A percentile compares a stretch with the other conserved stretches of the same genome.
Conservation (phyloP, 2,113 vertebrate species). For the Rostratula benghalensis region DNA sequence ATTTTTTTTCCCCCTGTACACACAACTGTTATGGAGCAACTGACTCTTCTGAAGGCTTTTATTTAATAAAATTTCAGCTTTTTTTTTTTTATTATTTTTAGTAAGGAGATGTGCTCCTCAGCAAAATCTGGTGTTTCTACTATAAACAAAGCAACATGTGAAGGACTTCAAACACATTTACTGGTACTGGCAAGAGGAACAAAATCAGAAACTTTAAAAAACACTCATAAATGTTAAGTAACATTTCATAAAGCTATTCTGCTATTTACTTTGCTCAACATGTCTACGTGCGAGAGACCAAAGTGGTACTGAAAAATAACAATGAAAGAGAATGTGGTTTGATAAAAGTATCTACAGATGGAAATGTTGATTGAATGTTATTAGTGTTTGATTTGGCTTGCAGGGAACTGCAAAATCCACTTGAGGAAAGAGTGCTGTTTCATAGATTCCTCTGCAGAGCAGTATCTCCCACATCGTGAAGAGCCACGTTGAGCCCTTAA, state of each 20-base stretch:
- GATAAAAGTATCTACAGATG: conserved; percentile 44
- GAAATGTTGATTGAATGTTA: conserved; percentile 21
- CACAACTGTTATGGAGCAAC: conserved; percentile 69
- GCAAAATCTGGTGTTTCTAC: conserved; percentile 55
- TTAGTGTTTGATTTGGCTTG: conserved; percentile 45
- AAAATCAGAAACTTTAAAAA: conserved; percentile 58
- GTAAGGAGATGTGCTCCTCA: conserved; percentile 54
- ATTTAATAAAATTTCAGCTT: conserved; percentile 51
- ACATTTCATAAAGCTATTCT: conserved; percentile 39
- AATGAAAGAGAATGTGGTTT: conserved; percentile 8
- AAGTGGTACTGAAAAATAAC: conserved; percentile 6
- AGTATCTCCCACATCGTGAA: neutral
- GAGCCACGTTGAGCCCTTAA: neutral
- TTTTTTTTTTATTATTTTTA: conserved; percentile 37
- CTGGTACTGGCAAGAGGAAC: conserved; percentile 34
- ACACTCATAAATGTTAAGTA: conserved; percentile 34
- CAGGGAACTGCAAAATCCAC: neutral
- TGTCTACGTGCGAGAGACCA: neutral
- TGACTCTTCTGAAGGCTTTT: conserved; percentile 64
- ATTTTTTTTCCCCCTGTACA: conserved; percentile 20
- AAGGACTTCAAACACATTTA: conserved; percentile 62
- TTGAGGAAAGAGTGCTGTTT: neutral
- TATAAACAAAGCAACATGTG: conserved; percentile 54
- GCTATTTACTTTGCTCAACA: conserved; percentile 6
- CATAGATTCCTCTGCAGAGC: neutral